phyloP scores from a whole-genome alignment of 2,797 vertebrate genomes.

The Austrolebias charrua region DNA sequence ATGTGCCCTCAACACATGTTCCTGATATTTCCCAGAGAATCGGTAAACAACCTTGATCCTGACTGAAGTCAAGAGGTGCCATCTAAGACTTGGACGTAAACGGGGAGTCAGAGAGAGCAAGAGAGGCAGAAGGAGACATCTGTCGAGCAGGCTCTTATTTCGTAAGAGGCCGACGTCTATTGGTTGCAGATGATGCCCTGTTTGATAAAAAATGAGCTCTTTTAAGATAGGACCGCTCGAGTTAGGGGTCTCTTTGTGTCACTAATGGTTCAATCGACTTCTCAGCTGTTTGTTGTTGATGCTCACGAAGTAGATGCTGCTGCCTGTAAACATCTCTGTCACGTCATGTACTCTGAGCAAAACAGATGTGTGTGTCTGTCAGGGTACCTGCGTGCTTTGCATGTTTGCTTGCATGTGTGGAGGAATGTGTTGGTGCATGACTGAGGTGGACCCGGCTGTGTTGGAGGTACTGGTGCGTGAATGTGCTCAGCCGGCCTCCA shows the following conservation, averaged over 20 bases:
- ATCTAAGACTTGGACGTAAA: constrained; percentile 78
- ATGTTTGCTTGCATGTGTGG: constrained; percentile 29
- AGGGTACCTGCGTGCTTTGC: constrained; percentile 21
- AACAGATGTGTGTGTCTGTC: constrained; percentile 42
- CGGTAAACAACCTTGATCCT: constrained; percentile 77
- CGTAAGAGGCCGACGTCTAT: constrained; percentile 77
- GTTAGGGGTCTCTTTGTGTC: constrained; percentile 66
- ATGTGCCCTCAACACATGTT: constrained; percentile 73
- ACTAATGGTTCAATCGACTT: constrained; percentile 58
- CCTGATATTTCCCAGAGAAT: constrained; percentile 68
- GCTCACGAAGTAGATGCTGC: constrained; percentile 37
- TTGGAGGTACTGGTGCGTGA: constrained; percentile 42
- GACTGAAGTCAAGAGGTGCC: constrained; percentile 77
- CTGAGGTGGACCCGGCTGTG: constrained; percentile 34
- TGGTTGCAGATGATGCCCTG: constrained; percentile 83
- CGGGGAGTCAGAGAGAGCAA: constrained; percentile 64
- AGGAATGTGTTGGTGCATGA: constrained; percentile 45
- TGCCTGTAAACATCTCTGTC: constrained; percentile 49
- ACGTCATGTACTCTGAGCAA: constrained; percentile 39
- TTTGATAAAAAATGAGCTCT: constrained; percentile 79
- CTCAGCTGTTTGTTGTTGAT: constrained; percentile 66
- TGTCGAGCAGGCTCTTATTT: constrained; percentile 82
- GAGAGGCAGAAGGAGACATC: constrained; percentile 80
- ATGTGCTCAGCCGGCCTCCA: constrained; percentile 30
- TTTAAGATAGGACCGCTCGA: constrained; percentile 77